Evolutionary conservation across 2,113 vertebrate species (phyloP).

Genomic region (Arothron firmamentum): DNA sequence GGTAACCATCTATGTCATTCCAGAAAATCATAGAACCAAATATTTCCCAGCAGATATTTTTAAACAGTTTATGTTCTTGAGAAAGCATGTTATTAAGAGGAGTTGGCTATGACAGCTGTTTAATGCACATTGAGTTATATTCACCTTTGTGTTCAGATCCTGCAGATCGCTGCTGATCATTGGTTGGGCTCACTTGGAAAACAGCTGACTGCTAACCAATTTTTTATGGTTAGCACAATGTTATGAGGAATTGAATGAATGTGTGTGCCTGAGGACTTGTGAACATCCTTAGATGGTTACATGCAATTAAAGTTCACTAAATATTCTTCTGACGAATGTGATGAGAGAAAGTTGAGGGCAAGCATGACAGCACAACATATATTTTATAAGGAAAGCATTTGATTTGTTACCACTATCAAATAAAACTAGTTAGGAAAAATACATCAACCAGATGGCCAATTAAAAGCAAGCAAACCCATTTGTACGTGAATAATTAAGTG

Average conservation of each 20-base stretch:
- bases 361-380: conserved; percentile 30
- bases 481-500: too few relatives aligned
- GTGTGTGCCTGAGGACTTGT: conserved; percentile 28
- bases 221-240: conserved; percentile 17
- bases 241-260: conserved; percentile 31
- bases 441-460: too few relatives aligned
- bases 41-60: conserved; percentile 19
- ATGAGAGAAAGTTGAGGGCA: conserved; percentile 14
- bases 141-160: conserved; percentile 9
- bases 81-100: conserved; percentile 12
- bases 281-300: conserved; percentile 30
- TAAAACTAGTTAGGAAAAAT: background rate
- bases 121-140: conserved; percentile 9
- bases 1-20: conserved; percentile 13
- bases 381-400: conserved; percentile 3
- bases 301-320: conserved; percentile 29
- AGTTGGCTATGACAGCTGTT: background rate
- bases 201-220: background rate
- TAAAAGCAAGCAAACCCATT: too few relatives aligned
- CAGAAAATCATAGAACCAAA: conserved; percentile 17
- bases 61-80: conserved; percentile 1
- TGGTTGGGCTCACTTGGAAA: conserved; percentile 19
- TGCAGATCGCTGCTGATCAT: conserved; percentile 4
- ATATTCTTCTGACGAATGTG: conserved; percentile 16
- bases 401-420: conserved; percentile 4